Evolutionary conservation across 2,113 vertebrate genomes (phyloP), one percentile per base, ranked within the genome.

Genomic region (Pomatostomus ruficeps): DNA sequence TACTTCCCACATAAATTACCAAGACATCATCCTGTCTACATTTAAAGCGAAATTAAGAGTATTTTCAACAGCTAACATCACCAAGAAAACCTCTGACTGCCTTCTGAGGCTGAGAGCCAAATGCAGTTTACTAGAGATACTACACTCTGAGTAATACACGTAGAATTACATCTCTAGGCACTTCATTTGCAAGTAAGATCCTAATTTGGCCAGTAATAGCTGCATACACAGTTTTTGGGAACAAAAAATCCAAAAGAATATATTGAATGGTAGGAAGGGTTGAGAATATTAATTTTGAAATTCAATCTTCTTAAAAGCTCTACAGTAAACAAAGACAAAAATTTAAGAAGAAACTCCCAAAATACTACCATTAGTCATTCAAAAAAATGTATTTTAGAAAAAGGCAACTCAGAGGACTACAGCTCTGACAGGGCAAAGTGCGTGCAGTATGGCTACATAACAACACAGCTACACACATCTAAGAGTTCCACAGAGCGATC

Each of bases 401-500:
- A n/a, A 51, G 55, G 26, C 10, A 81, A 29, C 22, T 82, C 19
- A 77, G 33, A 93, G 23, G 17, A 65, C 48, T 51, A 82, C 12
- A 65, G 36, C 26, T 91, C 57, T 63, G 22, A 35, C 3, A 62
- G 23, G 8, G 6, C 4, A 35, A 61, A 79, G 33, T 19, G 17
- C 7, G 5, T 26, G 28, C 29, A 26, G 9, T 28, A 46, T 1
- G 7, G 25, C 49, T 68, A 75, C 12, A 8, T 12, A 52, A n/a
- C 24, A 54, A 31, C 22, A 74, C 12, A 71, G 48, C 38, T 40
- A 67, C 10, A 71, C 5, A 36, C 6, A 33, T 23, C 20, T 33
- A 29, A 29, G 36, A 35, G 57, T 22, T 84, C 38, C 0, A 1
- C 31, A 51, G 0, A 54, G 24, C 2, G 13, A 78, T 23, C 22